Conservation (phyloP, 2,888 invertebrate species). For the Mechanitis mazaeus region DNA sequence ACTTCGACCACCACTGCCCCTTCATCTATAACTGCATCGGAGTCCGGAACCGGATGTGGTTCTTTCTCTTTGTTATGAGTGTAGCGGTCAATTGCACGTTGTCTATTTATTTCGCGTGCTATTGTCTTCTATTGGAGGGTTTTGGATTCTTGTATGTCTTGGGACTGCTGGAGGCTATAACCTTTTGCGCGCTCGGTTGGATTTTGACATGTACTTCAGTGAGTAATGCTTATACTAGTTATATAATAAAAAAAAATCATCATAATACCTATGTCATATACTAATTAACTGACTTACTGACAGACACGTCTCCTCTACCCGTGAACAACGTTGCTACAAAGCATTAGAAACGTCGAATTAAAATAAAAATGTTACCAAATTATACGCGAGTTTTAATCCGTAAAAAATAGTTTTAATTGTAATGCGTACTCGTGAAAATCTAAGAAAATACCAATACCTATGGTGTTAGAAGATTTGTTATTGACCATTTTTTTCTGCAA, state of each 20-base stretch:
- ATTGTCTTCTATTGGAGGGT: constrained; percentile 89
- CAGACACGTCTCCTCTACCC: too few relatives aligned
- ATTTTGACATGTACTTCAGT: constrained; percentile 92
- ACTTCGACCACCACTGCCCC: constrained; percentile 96
- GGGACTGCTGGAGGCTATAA: constrained; percentile 87
- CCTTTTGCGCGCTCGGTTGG: constrained; percentile 91
- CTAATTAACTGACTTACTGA: too few relatives aligned
- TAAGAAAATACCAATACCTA: too few relatives aligned
- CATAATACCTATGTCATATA: too few relatives aligned
- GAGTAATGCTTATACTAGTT: constrained; percentile 46
- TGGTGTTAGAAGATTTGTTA: too few relatives aligned
- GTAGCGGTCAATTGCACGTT: constrained; percentile 92
- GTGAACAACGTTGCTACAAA: too few relatives aligned
- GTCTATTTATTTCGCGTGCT: constrained; percentile 91
- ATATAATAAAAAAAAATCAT: too few relatives aligned
- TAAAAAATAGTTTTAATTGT: neutral
- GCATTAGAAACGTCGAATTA: too few relatives aligned
- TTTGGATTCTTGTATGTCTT: constrained; percentile 90
- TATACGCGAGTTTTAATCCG: too few relatives aligned
- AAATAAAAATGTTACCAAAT: too few relatives aligned
- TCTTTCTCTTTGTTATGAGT: constrained; percentile 91
- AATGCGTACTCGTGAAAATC: too few relatives aligned
- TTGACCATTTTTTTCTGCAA: too few relatives aligned
- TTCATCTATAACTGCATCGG: constrained; percentile 97
- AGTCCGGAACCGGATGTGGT: constrained; percentile 93